phyloP scores from a whole-genome alignment of 2,113 vertebrate genomes.

The Gila orcuttii region DNA sequence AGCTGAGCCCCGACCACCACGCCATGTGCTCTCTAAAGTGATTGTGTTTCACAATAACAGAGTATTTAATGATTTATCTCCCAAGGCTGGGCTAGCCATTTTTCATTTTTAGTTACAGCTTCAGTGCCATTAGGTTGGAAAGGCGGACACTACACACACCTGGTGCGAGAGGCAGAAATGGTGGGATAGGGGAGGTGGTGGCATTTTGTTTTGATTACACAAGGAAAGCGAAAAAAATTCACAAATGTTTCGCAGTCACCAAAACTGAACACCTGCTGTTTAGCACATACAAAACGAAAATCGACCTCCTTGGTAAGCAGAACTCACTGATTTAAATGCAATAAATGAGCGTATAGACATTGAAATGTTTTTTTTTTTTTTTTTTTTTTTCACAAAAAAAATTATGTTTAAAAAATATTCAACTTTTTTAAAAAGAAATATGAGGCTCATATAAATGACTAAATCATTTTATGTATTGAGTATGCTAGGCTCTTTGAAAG shows the following conservation, averaged over 20 bases:
- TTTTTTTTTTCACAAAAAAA: too few relatives aligned
- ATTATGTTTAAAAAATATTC: too few relatives aligned
- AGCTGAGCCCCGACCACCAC: constrained; percentile 42
- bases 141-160: constrained; percentile 40
- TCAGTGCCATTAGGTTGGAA: not conserved
- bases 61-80: constrained; percentile 59
- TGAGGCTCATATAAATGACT: not conserved
- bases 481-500: not conserved
- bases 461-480: not conserved
- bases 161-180: not conserved
- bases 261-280: constrained; percentile 50
- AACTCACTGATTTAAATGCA: not conserved
- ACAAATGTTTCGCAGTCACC: constrained; percentile 13
- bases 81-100: constrained; percentile 18
- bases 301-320: not conserved
- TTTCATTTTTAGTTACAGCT: constrained; percentile 15
- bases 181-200: constrained; percentile 11
- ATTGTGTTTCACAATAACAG: constrained; percentile 59
- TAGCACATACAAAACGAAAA: not conserved
- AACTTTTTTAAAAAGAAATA: not conserved
- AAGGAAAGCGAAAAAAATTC: constrained; percentile 26
- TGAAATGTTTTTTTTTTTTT: not conserved
- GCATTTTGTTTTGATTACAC: constrained; percentile 19
- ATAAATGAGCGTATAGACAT: not conserved
- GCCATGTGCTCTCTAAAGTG: constrained; percentile 32